Percentiles rank a stretch among this genome's conserved stretches.
Evolutionary conservation across 1,140 invertebrate genomes (phyloP).

Genomic region (Coenobita brevimanus): DNA sequence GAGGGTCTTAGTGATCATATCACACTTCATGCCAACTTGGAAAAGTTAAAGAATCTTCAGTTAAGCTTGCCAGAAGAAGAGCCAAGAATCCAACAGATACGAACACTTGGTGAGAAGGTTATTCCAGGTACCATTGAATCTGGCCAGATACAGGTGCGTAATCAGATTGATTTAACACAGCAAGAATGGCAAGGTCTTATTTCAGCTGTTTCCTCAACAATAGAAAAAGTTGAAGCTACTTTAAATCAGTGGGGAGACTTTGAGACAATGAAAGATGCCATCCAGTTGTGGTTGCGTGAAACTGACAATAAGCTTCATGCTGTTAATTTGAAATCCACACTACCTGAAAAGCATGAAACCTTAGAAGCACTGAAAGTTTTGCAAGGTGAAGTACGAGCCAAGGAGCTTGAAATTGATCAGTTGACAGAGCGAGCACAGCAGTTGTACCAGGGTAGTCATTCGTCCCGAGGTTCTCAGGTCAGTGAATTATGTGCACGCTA

Average conservation of each 20-base stretch:
- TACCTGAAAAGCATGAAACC: constrained; percentile 88
- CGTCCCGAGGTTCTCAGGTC: constrained; percentile 79
- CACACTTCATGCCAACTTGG: constrained; percentile 91
- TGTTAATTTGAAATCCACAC: constrained; percentile 88
- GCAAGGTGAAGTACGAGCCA: constrained; percentile 91
- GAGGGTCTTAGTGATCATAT: constrained; percentile 91
- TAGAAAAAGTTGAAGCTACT: constrained; percentile 85
- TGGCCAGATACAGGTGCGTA: constrained; percentile 89
- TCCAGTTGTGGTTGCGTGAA: constrained; percentile 90
- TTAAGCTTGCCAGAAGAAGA: constrained; percentile 89
- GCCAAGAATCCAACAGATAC: constrained; percentile 85
- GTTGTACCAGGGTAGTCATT: constrained; percentile 80
- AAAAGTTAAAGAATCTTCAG: constrained; percentile 81
- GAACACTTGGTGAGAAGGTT: constrained; percentile 89
- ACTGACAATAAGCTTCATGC: constrained; percentile 91
- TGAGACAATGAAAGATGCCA: constrained; percentile 89
- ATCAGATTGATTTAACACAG: constrained; percentile 88
- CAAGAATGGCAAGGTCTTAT: constrained; percentile 92
- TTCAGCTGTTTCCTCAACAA: constrained; percentile 81
- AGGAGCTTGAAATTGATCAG: constrained; percentile 93
- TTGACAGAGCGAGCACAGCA: constrained; percentile 92
- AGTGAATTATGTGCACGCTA: constrained; percentile 92
- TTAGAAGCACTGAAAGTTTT: constrained; percentile 83
- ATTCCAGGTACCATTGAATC: constrained; percentile 89
- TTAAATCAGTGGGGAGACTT: constrained; percentile 93